Base-by-base conservation (phyloP, 2,888 invertebrate species). In the Orchesellides sinensis region DNA sequence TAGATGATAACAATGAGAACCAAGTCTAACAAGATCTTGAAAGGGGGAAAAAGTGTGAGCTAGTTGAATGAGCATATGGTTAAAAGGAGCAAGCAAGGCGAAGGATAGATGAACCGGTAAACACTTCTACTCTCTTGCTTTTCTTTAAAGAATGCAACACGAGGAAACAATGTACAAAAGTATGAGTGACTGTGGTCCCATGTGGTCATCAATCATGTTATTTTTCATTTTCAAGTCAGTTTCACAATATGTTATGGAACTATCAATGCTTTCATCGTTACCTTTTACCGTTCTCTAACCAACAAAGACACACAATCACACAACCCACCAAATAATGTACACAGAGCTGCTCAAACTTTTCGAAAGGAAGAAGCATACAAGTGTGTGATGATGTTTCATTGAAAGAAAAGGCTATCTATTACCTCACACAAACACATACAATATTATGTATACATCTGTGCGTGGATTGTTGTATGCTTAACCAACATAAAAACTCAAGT, bases 201-300 rank as follows among this genome's bases (percentile, higher is more conserved):
- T 79, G 72, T 79, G 79, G 79, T 79, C 79, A 79, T 79, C 79
- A 79, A 79, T 79, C 79, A 79, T 79, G 79, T 63, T 72, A 72
- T 63, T 79, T 79, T 79, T 79, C 79, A 79, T 79, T 79, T 72
- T 65, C 54, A 79, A 79, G 79, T 79, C 79, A 79, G 70, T 45
- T 79, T 70, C 79, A 72, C 79, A 79, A 79, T 72, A 65, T 72
- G 72, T 79, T 72, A 79, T 70, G 49, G 69, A 70, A 25, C 61
- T 49, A 79, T 79, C 79, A 79, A 79, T 79, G 65, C 52, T 54
- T 69, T 69, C 75, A 59, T 59, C 47, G 66, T 61, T n/a, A n/a
- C n/a, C n/a, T n/a, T n/a, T n/a, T n/a, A n/a, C n/a, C n/a, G n/a
- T n/a, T n/a, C n/a, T n/a, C 45, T 12, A 23, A 25, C 27, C 52